Evolutionary conservation across 2,797 vertebrate genomes (phyloP).

Genomic region (Phataginus tricuspis): DNA sequence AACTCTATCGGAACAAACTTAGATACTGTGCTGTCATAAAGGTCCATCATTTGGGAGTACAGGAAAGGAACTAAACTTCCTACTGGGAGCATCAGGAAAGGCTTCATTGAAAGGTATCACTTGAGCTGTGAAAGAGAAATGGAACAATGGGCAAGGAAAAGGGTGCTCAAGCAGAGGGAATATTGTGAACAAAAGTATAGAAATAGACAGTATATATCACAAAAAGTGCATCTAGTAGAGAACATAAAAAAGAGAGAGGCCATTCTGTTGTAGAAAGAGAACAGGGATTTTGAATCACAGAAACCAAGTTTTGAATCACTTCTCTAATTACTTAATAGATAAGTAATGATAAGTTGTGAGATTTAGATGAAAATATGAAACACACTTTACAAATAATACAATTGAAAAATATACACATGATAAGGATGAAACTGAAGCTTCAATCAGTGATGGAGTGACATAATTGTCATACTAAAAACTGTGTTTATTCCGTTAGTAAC

Average conservation of each 20-base stretch:
- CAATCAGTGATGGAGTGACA: neutral
- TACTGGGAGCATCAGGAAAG: neutral
- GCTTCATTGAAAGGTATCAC: neutral
- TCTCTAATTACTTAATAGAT: neutral
- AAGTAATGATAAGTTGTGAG: neutral
- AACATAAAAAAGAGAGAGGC: neutral
- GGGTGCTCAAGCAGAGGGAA: neutral
- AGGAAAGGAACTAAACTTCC: neutral
- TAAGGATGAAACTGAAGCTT: neutral
- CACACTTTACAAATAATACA: neutral
- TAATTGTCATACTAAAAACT: neutral
- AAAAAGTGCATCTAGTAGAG: neutral
- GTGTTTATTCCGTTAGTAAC: neutral
- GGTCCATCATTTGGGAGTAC: neutral
- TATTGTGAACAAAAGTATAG: neutral
- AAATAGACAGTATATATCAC: neutral
- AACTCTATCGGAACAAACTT: conserved; percentile 14
- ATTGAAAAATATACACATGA: neutral
- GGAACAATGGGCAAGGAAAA: neutral
- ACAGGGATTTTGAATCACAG: neutral
- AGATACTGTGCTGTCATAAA: neutral
- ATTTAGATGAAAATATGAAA: neutral
- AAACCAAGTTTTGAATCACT: neutral
- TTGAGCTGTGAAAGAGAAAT: neutral
- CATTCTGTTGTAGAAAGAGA: neutral